Evolutionary conservation across 2,888 invertebrate genomes (phyloP).

Genomic region (Protophormia terraenovae): DNA sequence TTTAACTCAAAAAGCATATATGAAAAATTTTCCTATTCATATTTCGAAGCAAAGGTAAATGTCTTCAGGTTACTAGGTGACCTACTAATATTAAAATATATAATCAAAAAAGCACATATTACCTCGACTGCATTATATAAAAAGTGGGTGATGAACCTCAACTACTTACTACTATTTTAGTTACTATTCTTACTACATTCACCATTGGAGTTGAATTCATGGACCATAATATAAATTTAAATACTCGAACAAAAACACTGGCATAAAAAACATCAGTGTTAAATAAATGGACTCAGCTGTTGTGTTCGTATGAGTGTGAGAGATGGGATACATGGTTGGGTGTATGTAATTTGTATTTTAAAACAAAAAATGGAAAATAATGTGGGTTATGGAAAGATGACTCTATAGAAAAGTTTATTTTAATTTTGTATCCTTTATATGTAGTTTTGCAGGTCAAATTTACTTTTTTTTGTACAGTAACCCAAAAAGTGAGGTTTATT

Average conservation of each 20-base stretch:
- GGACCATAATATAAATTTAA: constrained; percentile 25
- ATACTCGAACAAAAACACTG: not conserved
- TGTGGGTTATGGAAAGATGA: constrained; percentile 47
- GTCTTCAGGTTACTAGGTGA: constrained; percentile 64
- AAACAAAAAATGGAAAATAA: not conserved
- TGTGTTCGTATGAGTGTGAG: not conserved
- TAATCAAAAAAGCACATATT: not conserved
- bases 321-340: not conserved
- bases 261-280: not conserved
- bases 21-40: constrained; percentile 8
- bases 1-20: not conserved
- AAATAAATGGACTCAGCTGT: constrained; percentile 28
- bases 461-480: constrained; percentile 5
- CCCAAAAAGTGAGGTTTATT: not conserved
- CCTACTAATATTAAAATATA: constrained; percentile 25
- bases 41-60: constrained; percentile 42
- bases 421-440: constrained; percentile 24
- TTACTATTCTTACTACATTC: not conserved
- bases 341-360: constrained; percentile 3
- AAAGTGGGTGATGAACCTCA: constrained; percentile 15
- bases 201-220: constrained; percentile 24
- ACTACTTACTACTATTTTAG: not conserved
- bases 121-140: not conserved
- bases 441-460: constrained; percentile 43
- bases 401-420: constrained; percentile 36